A percentile compares a stretch with the other conserved stretches of the same genome.
Evolutionary conservation across 2,113 vertebrate genomes (phyloP).

Genomic region (Platysteira castanea): DNA sequence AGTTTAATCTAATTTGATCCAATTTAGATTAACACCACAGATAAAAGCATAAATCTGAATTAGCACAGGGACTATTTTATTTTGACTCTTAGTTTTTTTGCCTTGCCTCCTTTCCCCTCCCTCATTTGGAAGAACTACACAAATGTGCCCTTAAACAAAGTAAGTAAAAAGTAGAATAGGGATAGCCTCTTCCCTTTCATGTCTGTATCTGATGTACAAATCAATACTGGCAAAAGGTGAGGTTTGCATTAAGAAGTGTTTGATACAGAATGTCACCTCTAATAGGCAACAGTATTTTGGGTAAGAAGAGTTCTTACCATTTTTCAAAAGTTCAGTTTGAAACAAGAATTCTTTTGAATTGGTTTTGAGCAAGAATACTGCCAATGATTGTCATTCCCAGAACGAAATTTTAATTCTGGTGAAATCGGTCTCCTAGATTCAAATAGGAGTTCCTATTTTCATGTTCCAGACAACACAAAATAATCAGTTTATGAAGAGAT

Average conservation of each 20-base stretch:
- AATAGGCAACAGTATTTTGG: neutral
- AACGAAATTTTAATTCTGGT: neutral
- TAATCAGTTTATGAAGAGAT: neutral
- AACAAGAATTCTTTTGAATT: neutral
- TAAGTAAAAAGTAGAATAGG: neutral
- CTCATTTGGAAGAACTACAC: neutral
- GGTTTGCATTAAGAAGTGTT: neutral
- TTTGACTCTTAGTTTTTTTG: neutral
- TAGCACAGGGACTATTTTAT: neutral
- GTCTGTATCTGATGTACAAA: neutral
- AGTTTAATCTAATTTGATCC: neutral
- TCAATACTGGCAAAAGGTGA: neutral
- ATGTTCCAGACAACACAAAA: neutral
- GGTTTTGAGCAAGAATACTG: neutral
- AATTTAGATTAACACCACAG: neutral
- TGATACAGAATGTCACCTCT: neutral
- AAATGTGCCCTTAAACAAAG: neutral
- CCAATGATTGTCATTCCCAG: neutral
- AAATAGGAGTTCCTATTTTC: neutral
- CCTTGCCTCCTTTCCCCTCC: neutral
- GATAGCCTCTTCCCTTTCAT: neutral
- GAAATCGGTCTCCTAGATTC: neutral
- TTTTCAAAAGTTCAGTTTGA: neutral
- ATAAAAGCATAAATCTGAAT: neutral
- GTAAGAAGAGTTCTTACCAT: neutral